A percentile compares a stretch with the other conserved stretches of the same genome.
Conservation (phyloP, 2,888 invertebrate species). For the Anagyrus pseudococci region DNA sequence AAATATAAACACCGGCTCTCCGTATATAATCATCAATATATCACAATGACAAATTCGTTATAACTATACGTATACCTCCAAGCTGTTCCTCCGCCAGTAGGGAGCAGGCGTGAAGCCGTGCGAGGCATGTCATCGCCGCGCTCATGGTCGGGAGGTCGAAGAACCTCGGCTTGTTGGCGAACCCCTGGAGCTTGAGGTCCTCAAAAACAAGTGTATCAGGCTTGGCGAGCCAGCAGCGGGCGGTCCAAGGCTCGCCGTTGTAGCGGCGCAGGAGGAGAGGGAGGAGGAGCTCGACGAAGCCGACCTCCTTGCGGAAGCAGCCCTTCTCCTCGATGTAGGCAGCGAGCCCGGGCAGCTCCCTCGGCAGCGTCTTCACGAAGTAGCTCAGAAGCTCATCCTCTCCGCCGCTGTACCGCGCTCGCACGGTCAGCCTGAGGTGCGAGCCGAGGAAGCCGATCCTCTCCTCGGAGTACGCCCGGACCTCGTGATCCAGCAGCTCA, state of each 20-base stretch:
- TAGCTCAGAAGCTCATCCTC: slow-evolving; percentile 51
- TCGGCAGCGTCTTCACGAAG: slow-evolving; percentile 70
- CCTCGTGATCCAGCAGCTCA: slow-evolving; percentile 41
- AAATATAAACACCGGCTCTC: background rate
- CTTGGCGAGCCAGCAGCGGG: slow-evolving; percentile 52
- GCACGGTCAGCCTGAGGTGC: slow-evolving; percentile 5
- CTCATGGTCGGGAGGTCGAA: slow-evolving; percentile 43
- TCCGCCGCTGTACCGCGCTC: background rate
- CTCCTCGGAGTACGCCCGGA: slow-evolving; percentile 45
- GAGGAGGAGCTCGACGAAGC: slow-evolving; percentile 8
- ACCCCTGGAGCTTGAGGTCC: slow-evolving; percentile 54
- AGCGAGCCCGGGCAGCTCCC: slow-evolving; percentile 63
- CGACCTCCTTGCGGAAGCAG: slow-evolving; percentile 48
- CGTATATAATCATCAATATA: background rate
- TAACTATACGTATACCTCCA: slow-evolving; percentile 24
- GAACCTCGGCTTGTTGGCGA: slow-evolving; percentile 42
- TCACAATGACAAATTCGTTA: background rate
- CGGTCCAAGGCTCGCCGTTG: slow-evolving; percentile 49
- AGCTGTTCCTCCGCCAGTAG: slow-evolving; percentile 49
- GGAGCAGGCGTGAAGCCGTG: slow-evolving; percentile 53
- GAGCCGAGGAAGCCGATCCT: slow-evolving; percentile 50
- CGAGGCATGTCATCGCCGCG: slow-evolving; percentile 48
- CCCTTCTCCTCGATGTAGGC: slow-evolving; percentile 63
- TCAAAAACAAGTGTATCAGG: slow-evolving; percentile 56
- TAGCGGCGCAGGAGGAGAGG: slow-evolving; percentile 23